Evolutionary conservation across 2,113 vertebrate genomes (phyloP).

Genomic region (Mus spicilegus): DNA sequence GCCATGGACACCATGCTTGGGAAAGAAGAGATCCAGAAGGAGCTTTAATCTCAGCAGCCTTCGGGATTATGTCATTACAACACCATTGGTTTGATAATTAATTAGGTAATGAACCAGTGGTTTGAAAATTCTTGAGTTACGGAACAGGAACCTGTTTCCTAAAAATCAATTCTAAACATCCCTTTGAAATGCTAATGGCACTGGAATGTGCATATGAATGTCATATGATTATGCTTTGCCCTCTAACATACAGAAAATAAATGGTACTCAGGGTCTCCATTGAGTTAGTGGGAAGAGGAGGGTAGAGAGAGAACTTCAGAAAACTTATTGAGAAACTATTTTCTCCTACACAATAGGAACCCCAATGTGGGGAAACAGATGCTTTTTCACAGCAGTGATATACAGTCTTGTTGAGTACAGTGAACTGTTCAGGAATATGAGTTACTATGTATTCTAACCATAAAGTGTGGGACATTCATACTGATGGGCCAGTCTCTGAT

Average conservation of each 20-base stretch:
- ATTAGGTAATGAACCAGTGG: neutral
- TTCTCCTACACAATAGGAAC: neutral
- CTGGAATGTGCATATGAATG: neutral
- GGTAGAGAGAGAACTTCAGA: neutral
- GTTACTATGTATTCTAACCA: neutral
- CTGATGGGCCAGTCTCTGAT: neutral
- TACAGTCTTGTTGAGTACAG: neutral
- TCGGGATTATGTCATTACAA: neutral
- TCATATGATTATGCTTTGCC: neutral
- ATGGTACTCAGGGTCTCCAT: neutral
- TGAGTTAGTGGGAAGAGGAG: neutral
- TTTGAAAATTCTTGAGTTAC: neutral
- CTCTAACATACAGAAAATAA: neutral
- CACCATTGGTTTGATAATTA: neutral
- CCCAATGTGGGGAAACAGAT: neutral
- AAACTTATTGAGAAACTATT: neutral
- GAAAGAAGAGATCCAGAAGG: neutral
- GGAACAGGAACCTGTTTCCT: neutral
- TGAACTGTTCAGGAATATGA: neutral
- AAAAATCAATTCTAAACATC: neutral
- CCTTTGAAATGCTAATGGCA: neutral
- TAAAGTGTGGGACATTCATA: neutral
- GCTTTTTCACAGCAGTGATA: neutral
- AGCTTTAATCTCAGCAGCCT: neutral
- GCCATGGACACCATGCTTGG: neutral